A percentile compares a stretch with the other conserved stretches of the same genome.
Evolutionary conservation across 2,888 invertebrate genomes (phyloP).

Genomic region (Mesorhabditis sp.): DNA sequence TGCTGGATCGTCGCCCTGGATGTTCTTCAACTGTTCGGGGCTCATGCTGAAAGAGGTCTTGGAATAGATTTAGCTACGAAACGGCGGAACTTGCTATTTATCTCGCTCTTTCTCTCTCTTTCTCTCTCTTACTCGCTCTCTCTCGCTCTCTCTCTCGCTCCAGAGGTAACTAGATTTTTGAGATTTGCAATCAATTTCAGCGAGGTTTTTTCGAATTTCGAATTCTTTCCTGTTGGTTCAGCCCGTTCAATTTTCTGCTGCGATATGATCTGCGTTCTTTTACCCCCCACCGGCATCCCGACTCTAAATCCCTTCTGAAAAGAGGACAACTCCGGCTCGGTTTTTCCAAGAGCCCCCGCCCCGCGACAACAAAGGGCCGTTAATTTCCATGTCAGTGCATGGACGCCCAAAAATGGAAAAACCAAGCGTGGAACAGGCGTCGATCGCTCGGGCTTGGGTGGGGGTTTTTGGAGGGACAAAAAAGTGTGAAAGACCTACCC

Average conservation of each 20-base stretch:
- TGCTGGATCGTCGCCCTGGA: neutral
- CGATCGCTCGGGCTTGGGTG: neutral
- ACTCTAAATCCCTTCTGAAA: no score
- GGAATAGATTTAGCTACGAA: neutral
- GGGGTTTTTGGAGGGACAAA: neutral
- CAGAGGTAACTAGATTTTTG: no score
- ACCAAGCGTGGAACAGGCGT: conserved; percentile 1
- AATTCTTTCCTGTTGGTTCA: no score
- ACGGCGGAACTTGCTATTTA: neutral
- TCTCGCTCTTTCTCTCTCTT: neutral
- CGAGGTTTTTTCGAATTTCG: no score
- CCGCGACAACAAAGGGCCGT: neutral
- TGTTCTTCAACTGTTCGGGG: neutral
- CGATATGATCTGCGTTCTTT: no score
- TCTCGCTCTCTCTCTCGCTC: no score
- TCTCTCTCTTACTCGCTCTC: neutral
- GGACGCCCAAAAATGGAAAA: neutral
- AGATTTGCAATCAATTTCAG: no score
- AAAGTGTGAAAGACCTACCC: conserved; percentile 17
- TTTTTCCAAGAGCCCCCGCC: no score
- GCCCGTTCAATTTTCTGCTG: no score
- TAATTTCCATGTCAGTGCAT: neutral
- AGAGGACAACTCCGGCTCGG: no score
- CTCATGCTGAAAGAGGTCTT: neutral
- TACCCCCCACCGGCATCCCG: no score